These are phyloP conservation scores for Rhyacophila evoluta DNA, from an alignment of 2,888 invertebrate species.

Conservation along the genomic window DNA sequence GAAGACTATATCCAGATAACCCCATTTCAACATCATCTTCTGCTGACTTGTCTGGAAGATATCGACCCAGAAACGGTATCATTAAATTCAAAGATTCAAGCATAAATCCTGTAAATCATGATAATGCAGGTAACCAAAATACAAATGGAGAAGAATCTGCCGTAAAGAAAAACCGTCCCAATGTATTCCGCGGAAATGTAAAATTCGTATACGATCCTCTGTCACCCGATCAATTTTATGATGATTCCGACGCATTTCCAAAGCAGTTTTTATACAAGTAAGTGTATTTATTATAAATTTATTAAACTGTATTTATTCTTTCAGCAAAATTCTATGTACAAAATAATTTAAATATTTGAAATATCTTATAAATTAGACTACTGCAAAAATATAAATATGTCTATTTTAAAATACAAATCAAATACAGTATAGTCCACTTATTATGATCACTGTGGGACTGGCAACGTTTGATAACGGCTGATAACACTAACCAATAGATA, in stretches of 20 bases:
- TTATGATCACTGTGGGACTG: no score
- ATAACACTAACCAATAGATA: no score
- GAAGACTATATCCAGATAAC: constrained; percentile 34
- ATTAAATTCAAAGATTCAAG: neutral
- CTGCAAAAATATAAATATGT: no score
- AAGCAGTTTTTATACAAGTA: constrained; percentile 48
- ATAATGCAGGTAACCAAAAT: neutral
- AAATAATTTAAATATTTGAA: no score
- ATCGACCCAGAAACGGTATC: neutral
- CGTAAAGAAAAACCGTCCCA: neutral
- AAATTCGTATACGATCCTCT: constrained; percentile 34
- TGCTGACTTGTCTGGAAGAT: neutral
- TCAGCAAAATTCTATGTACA: no score
- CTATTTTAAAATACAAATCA: no score
- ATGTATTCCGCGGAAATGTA: neutral
- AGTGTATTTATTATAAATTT: constrained; percentile 27
- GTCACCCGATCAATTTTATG: constrained; percentile 25
- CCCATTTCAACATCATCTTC: neutral
- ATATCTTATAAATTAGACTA: no score
- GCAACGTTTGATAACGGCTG: no score
- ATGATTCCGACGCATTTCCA: constrained; percentile 37
- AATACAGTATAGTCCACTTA: no score
- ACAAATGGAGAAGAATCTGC: no score
- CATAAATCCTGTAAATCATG: neutral
- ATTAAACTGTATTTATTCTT: neutral